Percentiles rank a stretch among this genome's conserved stretches.
Evolutionary conservation across 2,113 vertebrate genomes (phyloP).

Genomic region (Tylochromis polylepis): DNA sequence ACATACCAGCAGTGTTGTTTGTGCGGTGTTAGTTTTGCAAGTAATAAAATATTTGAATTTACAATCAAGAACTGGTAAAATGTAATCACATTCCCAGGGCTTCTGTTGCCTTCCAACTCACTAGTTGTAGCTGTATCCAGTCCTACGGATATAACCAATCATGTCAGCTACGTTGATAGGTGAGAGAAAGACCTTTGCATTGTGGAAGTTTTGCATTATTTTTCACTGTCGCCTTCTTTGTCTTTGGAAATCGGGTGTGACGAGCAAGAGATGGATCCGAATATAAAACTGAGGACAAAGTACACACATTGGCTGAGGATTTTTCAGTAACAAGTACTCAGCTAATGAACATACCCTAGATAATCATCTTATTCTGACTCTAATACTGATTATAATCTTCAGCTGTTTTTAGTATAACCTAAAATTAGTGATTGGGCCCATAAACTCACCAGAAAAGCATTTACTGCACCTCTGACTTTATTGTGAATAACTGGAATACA

Average conservation of each 20-base stretch:
- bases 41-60: background rate
- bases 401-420: accelerated
- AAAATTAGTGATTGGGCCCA: accelerated
- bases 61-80: background rate
- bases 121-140: background rate
- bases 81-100: background rate
- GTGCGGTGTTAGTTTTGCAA: background rate
- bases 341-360: background rate
- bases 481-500: background rate
- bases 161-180: background rate
- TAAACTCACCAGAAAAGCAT: background rate
- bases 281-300: no score
- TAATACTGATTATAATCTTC: background rate
- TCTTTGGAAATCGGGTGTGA: no score
- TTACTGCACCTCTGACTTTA: background rate
- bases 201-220: no score
- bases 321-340: background rate
- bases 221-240: no score
- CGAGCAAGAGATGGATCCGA: no score
- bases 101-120: background rate
- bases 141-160: background rate
- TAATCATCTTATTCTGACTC: background rate
- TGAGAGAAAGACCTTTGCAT: background rate
- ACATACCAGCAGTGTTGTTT: background rate
- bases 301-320: background rate